phyloP scores from a whole-genome alignment of 1,140 invertebrate species.

The Panagrolaimus sp. region DNA sequence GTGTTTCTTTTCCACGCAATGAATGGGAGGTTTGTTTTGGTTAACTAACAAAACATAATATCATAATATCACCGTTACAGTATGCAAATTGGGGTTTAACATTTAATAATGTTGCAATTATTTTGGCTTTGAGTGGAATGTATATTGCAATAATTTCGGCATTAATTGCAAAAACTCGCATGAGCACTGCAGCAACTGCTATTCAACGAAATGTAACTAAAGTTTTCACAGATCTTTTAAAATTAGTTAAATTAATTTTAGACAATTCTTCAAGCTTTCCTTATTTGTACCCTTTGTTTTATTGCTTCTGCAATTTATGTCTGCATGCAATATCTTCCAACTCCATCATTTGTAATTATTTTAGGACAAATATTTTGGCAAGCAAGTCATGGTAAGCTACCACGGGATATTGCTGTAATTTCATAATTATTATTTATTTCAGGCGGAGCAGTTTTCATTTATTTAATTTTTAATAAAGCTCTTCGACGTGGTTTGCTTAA shows the following conservation, averaged over 20 bases:
- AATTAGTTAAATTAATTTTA: background rate
- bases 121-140: slow-evolving; percentile 19
- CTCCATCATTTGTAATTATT: slow-evolving; percentile 20
- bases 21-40: background rate
- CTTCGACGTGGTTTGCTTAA: background rate
- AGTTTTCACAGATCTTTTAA: no score
- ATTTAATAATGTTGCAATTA: slow-evolving; percentile 9
- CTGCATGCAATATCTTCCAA: slow-evolving; percentile 27
- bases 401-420: no score
- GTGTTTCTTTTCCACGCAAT: slow-evolving; percentile 12
- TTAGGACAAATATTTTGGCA: slow-evolving; percentile 22
- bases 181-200: no score
- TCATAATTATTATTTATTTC: no score
- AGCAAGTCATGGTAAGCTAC: slow-evolving; percentile 5
- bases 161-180: no score
- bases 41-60: no score
- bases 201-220: no score
- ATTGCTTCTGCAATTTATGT: slow-evolving; percentile 25
- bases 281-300: slow-evolving; percentile 27
- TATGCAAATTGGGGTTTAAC: background rate
- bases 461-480: slow-evolving; percentile 3
- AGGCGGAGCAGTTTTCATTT: background rate
- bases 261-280: slow-evolving; percentile 25
- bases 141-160: slow-evolving; percentile 14
- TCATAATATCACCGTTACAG: slow-evolving; percentile 11